Base-by-base conservation (phyloP, 2,113 vertebrate genomes). In the Sander lucioperca region DNA sequence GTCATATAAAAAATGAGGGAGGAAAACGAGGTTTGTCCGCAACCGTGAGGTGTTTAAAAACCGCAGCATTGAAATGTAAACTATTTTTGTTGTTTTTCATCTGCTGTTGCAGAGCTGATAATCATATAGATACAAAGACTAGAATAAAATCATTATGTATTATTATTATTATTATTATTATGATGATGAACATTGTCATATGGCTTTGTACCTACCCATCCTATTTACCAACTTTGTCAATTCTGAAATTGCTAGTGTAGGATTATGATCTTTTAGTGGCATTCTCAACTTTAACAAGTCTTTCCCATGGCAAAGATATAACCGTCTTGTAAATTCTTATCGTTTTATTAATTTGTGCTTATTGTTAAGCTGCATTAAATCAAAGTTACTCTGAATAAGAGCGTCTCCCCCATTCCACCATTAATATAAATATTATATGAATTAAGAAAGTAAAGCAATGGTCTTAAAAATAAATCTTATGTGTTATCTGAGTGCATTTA, bases 71-170 rank as follows among this genome's bases (percentile, higher is more conserved):
- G 7, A 73, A 57, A 76, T 64, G 71, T 75, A 86, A 84, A 85
- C 77, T 69, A 83, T 77, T 82, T 83, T 61, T 82, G 54, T 74
- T 71, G 61, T 25, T 50, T 61, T 80, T 71, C 84, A 87, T 85
- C 88, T 78, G 63, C 56, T 27, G 43, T 80, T n/a, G 58, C 11
- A 61, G 51, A 77, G 51, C 48, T 27, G 84, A 89, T 89, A 86
- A 86, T 72, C 23, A 30, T 13, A 53, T 15, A 66, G 67, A 85
- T 71, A 80, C 5, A 43, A 61, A 33, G 25, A 48, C 3, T 13
- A 39, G 48, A 30, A 56, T 70, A 13, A 5, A 66, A 51, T 13
- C 36, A 8, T 9, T 39, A 39, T 39, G 1, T 39, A 33, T 33
- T 33, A 33, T 5, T 33, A 4, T 4, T 5, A 30, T 4, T 30